Evolutionary conservation across 2,888 invertebrate genomes (phyloP), one percentile per base, ranked within the genome.

Genomic region (Parapristionchus giblindavisi): DNA sequence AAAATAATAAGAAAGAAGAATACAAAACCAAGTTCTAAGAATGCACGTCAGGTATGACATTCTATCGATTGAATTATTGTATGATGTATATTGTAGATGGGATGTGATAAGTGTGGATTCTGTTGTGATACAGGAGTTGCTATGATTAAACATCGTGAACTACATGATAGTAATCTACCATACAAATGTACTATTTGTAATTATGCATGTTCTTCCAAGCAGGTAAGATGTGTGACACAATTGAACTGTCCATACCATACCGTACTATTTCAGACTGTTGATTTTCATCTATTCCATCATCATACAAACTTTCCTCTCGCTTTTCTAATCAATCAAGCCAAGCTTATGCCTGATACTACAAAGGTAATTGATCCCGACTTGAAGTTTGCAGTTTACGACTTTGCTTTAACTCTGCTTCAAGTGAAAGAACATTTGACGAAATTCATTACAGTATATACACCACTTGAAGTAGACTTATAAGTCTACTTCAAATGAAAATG

Each of bases 241-340:
- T 14, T 11, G 48, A 21, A 48, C 14, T 48, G 48, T 14, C 58
- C 6, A n/a, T 58, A 58, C 1, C 21, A 17, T 4, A 32, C 34
- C 34, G 14, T 34, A 17, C 32, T 11, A 58, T 58, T 29, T 32
- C 29, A 68, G 68, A 40, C 52, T 27, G 36, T 36, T 32, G 68
- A 68, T 34, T 68, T 52, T 36, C 68, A 68, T 27, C 21, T 68
- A 6, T 24, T 52, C 14, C 68, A 68, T 52, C 68, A 68, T 34
- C 68, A 68, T 24, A 34, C 68, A 27, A 36, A 51, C 24, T 24
- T n/a, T 4, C 52, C 68, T 34, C 24, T 68, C 11, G n/a, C 68
- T 27, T 52, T 52, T 52, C 43, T 68, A 5, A 52, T 27, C 48
- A 68, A 68, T 14, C 34, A 52, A n/a, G 68, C 68, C 4, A 52